Evolutionary conservation across 1,140 invertebrate species (phyloP).

Genomic region (Gryon sp.): DNA sequence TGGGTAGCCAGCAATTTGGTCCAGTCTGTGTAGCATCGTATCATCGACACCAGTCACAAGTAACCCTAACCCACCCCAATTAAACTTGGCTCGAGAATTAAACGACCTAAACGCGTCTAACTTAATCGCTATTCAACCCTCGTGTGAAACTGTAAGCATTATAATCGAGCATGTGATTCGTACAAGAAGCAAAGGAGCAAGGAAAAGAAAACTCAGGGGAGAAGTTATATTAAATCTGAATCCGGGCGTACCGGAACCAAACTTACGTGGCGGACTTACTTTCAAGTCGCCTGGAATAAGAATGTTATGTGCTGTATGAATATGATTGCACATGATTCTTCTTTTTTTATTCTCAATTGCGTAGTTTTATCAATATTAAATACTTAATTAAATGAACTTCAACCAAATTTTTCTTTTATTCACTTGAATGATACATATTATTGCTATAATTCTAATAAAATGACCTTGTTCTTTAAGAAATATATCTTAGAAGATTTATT

Average conservation of each 20-base stretch:
- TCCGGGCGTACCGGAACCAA: slow-evolving; percentile 29
- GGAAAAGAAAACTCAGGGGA: slow-evolving; percentile 50
- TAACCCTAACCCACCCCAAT: slow-evolving; percentile 61
- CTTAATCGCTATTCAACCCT: slow-evolving; percentile 58
- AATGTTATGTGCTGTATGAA: slow-evolving; percentile 6
- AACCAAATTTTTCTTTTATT: too few relatives aligned
- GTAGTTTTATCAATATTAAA: background rate
- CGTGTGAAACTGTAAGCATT: slow-evolving; percentile 39
- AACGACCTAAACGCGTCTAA: slow-evolving; percentile 55
- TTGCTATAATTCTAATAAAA: too few relatives aligned
- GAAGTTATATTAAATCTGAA: slow-evolving; percentile 59
- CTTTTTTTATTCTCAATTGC: background rate
- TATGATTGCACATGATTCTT: slow-evolving; percentile 20
- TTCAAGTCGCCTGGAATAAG: slow-evolving; percentile 8
- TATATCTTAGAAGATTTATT: too few relatives aligned
- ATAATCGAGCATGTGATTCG: slow-evolving; percentile 54
- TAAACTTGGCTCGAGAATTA: slow-evolving; percentile 45
- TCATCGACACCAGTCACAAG: slow-evolving; percentile 40
- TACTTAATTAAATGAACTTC: background rate
- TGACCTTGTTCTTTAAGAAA: too few relatives aligned
- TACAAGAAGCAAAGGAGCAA: slow-evolving; percentile 48
- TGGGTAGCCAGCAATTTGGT: slow-evolving; percentile 14
- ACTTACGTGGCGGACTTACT: slow-evolving; percentile 39
- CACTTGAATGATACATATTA: too few relatives aligned
- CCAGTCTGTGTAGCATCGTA: slow-evolving; percentile 25